phyloP scores from a whole-genome alignment of 2,888 invertebrate species.

The Ochropacha duplaris region DNA sequence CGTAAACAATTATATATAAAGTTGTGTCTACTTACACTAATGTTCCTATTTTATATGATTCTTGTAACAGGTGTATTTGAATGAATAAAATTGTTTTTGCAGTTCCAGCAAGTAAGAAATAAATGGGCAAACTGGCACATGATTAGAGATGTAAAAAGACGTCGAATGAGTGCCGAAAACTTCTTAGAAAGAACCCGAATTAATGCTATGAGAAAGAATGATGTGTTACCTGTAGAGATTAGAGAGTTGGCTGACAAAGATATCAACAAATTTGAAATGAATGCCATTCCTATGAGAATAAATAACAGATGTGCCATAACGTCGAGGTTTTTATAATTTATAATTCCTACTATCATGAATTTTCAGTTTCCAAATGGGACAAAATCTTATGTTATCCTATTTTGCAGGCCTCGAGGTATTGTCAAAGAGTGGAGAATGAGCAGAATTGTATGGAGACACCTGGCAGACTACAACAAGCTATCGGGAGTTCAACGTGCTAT shows the following conservation, averaged over 20 bases:
- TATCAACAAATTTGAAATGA: constrained; percentile 89
- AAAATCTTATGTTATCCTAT: constrained; percentile 6
- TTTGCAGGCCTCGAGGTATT: constrained; percentile 88
- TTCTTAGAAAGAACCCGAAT: constrained; percentile 90
- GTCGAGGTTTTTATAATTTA: constrained; percentile 78
- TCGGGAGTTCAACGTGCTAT: constrained; percentile 96
- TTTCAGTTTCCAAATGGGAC: too few relatives aligned
- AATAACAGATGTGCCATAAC: constrained; percentile 93
- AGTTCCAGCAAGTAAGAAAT: constrained; percentile 88
- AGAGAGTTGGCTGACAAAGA: constrained; percentile 90
- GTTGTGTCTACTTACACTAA: background rate
- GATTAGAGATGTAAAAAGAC: constrained; percentile 92
- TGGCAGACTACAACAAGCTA: constrained; percentile 96
- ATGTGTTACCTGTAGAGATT: constrained; percentile 91
- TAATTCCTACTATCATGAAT: too few relatives aligned
- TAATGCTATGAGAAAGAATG: constrained; percentile 92
- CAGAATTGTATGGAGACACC: constrained; percentile 93
- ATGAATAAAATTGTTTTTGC: constrained; percentile 20
- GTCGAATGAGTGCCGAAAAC: constrained; percentile 88
- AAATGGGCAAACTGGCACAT: constrained; percentile 93
- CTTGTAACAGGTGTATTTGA: too few relatives aligned
- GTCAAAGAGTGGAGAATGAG: constrained; percentile 93
- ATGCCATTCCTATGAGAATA: constrained; percentile 86
- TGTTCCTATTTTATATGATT: too few relatives aligned
- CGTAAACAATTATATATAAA: constrained; percentile 11